Evolutionary conservation across 30 jellyfish, hydroid and myxozoan genomes (phyloP).

Genomic region (Chironex yamaguchii): DNA sequence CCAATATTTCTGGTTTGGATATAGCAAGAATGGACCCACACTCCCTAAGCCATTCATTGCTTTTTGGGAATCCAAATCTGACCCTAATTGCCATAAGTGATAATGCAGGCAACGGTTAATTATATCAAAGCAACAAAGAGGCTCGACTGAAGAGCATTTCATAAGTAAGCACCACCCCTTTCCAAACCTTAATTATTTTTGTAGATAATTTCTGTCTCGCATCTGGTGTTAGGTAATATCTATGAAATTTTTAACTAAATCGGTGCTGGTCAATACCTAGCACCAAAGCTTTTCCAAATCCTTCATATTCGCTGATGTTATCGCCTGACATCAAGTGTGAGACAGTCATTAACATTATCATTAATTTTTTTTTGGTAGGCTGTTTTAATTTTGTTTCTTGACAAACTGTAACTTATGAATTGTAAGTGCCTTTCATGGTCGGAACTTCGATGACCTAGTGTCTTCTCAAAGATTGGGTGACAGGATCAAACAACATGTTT

Average conservation of each 20-base stretch:
- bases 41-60: conserved; percentile 44
- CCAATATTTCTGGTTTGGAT: conserved; percentile 50
- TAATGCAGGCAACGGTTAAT: conserved; percentile 49
- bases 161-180: conserved; percentile 40
- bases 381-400: neutral
- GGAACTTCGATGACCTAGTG: conserved; percentile 18
- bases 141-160: conserved; percentile 25
- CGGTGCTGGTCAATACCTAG: neutral
- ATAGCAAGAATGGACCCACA: conserved; percentile 61
- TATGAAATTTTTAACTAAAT: neutral
- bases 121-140: conserved; percentile 54
- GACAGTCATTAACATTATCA: conserved; percentile 8
- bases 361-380: neutral
- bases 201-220: conserved; percentile 29
- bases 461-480: too few relatives aligned
- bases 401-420: neutral
- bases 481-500: too few relatives aligned
- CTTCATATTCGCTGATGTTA: conserved; percentile 7
- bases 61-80: conserved; percentile 55
- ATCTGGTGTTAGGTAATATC: neutral
- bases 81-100: conserved; percentile 64
- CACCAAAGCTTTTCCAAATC: neutral
- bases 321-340: conserved; percentile 6
- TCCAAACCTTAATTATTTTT: conserved; percentile 1
- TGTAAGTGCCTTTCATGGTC: conserved; percentile 16